Base-by-base conservation (phyloP, 2,888 invertebrate genomes). In the Parnassius orleans region DNA sequence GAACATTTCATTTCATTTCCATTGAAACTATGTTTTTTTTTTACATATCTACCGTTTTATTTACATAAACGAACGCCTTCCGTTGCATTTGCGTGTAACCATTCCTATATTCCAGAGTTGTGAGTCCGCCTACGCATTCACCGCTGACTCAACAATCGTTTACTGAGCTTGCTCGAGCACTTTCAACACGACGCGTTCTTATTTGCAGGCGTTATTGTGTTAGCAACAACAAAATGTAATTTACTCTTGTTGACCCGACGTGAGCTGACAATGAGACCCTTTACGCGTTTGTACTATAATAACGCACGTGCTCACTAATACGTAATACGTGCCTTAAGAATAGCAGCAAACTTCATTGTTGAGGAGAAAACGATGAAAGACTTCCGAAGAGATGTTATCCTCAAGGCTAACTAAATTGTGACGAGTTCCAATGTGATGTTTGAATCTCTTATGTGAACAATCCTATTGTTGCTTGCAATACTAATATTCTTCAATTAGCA, bases 261-360 rank as follows among this genome's bases (percentile, higher is more conserved):
- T 70, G 68, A 69, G 76, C 76, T 77, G 73, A 76, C 73, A 72
- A 60, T 67, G 67, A 63, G 60, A 61, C 64, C 43, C 46, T 42
- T 41, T 12, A 55, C 64, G 60, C 68, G 63, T 65, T 65, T 68
- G 65, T 69, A 67, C 68, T 64, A 68, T 69, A 64, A 65, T 72
- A 73, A 78, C 76, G 80, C 81, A 81, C 79, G 78, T 83, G 81
- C 71, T 73, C 69, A 69, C 47, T 9, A 48, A 14, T 48, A 66
- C 78, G 78, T 76, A 75, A 72, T 78, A 78, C 81, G 80, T 80
- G 81, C 72, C 74, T 58, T 70, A 72, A 86, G 84, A 84, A 86
- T 78, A 76, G 75, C 74, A 64, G 68, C 72, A 66, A 68, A 74
- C 69, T 78, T 79, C 84, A 85, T 88, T 1, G 83, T 87, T 83